Evolutionary conservation across 35 echinoderm and acorn worm species (phyloP), one percentile per base, ranked within the genome.

Genomic region (Eucidaris tribuloides): DNA sequence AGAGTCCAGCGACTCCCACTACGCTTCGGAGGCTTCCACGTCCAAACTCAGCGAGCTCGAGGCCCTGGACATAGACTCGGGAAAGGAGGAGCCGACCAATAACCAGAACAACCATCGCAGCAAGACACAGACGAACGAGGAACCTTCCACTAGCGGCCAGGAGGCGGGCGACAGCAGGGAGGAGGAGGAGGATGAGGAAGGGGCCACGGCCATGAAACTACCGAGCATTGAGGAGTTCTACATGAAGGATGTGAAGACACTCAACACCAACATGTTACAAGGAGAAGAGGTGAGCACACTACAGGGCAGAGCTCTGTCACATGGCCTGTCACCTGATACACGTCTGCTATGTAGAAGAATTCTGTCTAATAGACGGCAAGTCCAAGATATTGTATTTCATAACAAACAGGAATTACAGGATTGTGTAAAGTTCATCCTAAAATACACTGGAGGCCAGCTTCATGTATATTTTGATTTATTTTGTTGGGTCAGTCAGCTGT

Each of bases 241-340:
- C 40, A 93, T 90, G 96, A 99, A 99, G 84, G 96, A 99, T 43
- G 89, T 99, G 17, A 99, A 99, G 49, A 99, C 91, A 7, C 62
- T 99, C 41, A 99, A 99, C 38, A 99, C 96, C 0, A 99, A 99
- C 64, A 89, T 99, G 82, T 70, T 99, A 45, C 91, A 89, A 71
- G 96, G 82, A 24, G 91, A 99, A 39, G 90, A 92, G 34, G 58
- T 50, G n/a, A 64, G 61, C 1, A 54, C n/a, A 54, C 13, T 2
- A 0, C 2, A n/a, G n/a, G n/a, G n/a, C n/a, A n/a, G n/a, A n/a
- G n/a, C n/a, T n/a, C n/a, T n/a, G n/a, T n/a, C n/a, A n/a, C n/a
- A n/a, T n/a, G n/a, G n/a, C n/a, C n/a, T n/a, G n/a, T n/a, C n/a
- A n/a, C n/a, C n/a, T n/a, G n/a, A n/a, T n/a, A n/a, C n/a, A n/a